phyloP scores from a whole-genome alignment of 2,888 invertebrate species.

The Phanerotoma sp. region DNA sequence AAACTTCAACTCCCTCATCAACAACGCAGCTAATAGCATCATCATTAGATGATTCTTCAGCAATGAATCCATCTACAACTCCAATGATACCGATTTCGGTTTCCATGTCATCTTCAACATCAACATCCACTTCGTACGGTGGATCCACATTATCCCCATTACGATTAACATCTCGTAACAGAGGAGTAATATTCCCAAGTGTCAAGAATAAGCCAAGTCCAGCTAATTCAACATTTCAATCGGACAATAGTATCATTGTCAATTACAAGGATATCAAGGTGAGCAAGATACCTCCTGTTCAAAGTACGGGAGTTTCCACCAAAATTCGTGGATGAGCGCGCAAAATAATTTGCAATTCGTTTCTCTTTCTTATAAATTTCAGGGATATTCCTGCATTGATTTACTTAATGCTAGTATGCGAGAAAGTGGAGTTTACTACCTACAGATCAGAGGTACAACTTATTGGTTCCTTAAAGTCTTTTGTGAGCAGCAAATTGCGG shows the following conservation, averaged over 20 bases:
- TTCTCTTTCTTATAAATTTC: slow-evolving; percentile 45
- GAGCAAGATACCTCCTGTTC: no score
- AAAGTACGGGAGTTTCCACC: no score
- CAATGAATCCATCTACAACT: slow-evolving; percentile 40
- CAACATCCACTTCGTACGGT: slow-evolving; percentile 27
- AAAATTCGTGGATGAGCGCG: no score
- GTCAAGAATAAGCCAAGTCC: slow-evolving; percentile 87
- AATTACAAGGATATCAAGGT: slow-evolving; percentile 84
- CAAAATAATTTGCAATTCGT: neutral
- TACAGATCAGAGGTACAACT: slow-evolving; percentile 87
- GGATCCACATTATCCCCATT: slow-evolving; percentile 38
- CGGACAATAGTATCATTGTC: slow-evolving; percentile 68
- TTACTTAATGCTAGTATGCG: slow-evolving; percentile 82
- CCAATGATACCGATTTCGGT: slow-evolving; percentile 32
- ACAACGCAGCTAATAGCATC: slow-evolving; percentile 53
- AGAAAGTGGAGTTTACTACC: slow-evolving; percentile 84
- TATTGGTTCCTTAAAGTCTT: slow-evolving; percentile 92
- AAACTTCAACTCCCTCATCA: slow-evolving; percentile 49
- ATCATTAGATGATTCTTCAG: slow-evolving; percentile 30
- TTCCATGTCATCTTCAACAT: slow-evolving; percentile 37
- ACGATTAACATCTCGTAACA: slow-evolving; percentile 65
- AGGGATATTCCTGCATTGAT: slow-evolving; percentile 89
- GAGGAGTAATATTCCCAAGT: slow-evolving; percentile 87
- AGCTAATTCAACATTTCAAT: slow-evolving; percentile 79
- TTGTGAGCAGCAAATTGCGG: slow-evolving; percentile 85